Evolutionary conservation across 2,797 vertebrate species (phyloP).

Genomic region (Manis javanica): DNA sequence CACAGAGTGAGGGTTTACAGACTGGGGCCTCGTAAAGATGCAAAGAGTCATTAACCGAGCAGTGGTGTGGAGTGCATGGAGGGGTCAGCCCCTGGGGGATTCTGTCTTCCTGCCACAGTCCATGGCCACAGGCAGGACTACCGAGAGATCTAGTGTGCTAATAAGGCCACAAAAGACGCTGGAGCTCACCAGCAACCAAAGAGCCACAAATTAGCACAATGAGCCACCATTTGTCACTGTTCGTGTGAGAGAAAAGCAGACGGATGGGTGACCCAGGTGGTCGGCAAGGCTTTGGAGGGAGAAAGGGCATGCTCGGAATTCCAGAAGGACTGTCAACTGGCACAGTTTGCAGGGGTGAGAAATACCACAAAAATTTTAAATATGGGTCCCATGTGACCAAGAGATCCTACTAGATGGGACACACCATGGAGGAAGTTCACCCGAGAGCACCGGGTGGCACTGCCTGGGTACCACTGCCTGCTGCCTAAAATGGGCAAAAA

Average conservation of each 20-base stretch:
- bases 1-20: neutral
- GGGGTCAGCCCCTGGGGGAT: rapidly evolving
- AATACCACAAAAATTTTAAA: neutral
- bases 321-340: neutral
- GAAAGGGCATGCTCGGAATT: neutral
- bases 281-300: neutral
- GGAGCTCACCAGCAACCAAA: neutral
- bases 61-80: rapidly evolving
- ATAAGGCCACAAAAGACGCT: neutral
- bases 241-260: neutral
- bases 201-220: neutral
- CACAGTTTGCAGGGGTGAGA: neutral
- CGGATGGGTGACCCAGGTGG: neutral
- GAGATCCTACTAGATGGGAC: neutral
- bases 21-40: rapidly evolving
- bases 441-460: neutral
- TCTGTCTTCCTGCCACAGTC: rapidly evolving
- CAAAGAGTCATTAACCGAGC: rapidly evolving
- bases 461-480: rapidly evolving
- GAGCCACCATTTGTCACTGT: neutral
- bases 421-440: neutral
- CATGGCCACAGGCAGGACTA: neutral
- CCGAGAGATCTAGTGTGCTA: neutral
- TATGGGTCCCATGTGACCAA: neutral
- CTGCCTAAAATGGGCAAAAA: neutral